These are phyloP conservation scores for Campylorhamphus procurvoides DNA, from an alignment of 2,113 vertebrate species.

Conservation along the genomic window DNA sequence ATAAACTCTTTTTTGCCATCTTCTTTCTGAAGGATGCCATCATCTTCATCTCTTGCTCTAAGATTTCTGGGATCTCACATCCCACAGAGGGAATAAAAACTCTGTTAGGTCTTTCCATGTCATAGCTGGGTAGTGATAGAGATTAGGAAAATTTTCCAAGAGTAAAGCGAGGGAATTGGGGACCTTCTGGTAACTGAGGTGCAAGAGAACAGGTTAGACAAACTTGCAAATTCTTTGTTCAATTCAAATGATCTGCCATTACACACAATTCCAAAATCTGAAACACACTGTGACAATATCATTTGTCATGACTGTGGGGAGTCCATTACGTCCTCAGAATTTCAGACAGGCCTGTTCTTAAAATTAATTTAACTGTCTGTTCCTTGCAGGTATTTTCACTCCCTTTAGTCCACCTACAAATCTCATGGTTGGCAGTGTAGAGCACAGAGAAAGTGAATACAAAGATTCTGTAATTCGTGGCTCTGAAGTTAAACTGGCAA, in stretches of 20 bases:
- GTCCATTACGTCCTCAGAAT: neutral
- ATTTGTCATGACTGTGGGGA: neutral
- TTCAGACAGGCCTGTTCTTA: neutral
- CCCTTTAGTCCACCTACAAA: neutral
- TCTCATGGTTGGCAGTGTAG: accelerated
- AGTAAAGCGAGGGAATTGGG: neutral
- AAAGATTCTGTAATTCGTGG: neutral
- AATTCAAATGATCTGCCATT: neutral
- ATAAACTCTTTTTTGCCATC: neutral
- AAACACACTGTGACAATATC: neutral
- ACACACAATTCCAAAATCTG: neutral
- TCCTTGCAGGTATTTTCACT: neutral
- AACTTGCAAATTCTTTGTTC: neutral
- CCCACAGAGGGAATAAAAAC: neutral
- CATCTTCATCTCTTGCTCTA: neutral
- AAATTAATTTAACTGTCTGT: neutral
- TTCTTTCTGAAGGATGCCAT: neutral
- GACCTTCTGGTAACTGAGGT: neutral
- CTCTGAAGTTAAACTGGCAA: neutral
- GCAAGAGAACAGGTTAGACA: neutral
- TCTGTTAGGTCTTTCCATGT: accelerated
- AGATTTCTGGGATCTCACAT: neutral
- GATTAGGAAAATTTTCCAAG: neutral
- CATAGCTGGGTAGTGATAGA: accelerated
- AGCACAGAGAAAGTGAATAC: neutral